A percentile compares a stretch with the other conserved stretches of the same genome.
These are phyloP conservation scores for Panzeria rudis DNA, from an alignment of 2,888 invertebrate genomes.

Conservation along the genomic window DNA sequence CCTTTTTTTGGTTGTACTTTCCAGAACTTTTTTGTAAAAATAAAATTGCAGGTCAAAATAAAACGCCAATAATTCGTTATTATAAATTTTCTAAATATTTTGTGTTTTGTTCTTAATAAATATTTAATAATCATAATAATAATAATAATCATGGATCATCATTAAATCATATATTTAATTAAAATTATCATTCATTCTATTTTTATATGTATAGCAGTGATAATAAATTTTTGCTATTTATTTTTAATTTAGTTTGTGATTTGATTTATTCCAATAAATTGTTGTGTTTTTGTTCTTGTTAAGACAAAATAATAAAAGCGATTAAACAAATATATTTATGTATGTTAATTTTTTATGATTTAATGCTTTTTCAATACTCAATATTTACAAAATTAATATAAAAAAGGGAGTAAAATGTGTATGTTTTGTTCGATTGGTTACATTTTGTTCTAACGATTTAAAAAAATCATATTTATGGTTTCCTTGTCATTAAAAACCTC, in stretches of 20 bases:
- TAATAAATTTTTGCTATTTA: constrained; percentile 39
- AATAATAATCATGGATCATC: constrained; percentile 32
- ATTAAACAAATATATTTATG: constrained; percentile 20
- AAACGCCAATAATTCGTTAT: constrained; percentile 29
- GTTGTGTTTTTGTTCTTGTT: constrained; percentile 1
- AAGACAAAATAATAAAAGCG: constrained; percentile 21
- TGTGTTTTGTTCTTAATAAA: constrained; percentile 48
- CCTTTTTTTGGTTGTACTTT: too few relatives aligned
- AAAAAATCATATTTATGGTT: constrained; percentile 2
- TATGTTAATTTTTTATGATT: constrained; percentile 3
- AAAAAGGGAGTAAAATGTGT: constrained; percentile 10
- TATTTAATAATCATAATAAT: constrained; percentile 56
- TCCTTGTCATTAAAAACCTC: constrained; percentile 2
- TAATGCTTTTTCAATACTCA: constrained; percentile 36
- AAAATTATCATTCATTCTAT: constrained; percentile 42
- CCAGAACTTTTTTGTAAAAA: neutral
- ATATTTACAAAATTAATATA: constrained; percentile 69
- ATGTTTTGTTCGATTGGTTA: constrained; percentile 56
- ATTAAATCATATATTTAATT: constrained; percentile 13
- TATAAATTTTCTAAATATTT: constrained; percentile 52
- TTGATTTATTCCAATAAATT: neutral
- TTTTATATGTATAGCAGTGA: constrained; percentile 55
- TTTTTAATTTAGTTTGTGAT: constrained; percentile 27
- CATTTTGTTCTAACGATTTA: constrained; percentile 50
- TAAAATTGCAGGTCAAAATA: constrained; percentile 9